A percentile compares a stretch with the other conserved stretches of the same genome.
Evolutionary conservation across 2,113 vertebrate species (phyloP).

Genomic region (Lanius ludovicianus): DNA sequence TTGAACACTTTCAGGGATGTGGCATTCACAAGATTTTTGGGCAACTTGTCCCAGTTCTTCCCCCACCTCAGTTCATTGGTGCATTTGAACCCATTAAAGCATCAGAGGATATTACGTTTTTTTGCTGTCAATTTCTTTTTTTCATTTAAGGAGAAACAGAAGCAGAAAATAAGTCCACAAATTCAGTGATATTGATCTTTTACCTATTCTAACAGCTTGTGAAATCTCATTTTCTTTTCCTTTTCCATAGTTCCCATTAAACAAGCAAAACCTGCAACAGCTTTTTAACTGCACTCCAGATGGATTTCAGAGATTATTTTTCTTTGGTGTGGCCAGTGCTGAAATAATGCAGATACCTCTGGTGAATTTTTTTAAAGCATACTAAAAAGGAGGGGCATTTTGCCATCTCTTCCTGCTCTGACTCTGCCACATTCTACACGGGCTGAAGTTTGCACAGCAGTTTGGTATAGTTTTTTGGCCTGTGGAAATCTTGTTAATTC

Average conservation of each 20-base stretch:
- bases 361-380: not conserved
- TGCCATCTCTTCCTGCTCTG: not conserved
- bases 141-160: not conserved
- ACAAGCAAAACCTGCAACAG: not conserved
- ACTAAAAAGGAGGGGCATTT: not conserved
- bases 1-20: not conserved
- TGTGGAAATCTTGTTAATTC: not conserved
- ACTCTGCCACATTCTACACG: not conserved
- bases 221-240: not conserved
- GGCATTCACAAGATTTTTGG: not conserved
- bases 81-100: not conserved
- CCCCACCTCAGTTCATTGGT: not conserved
- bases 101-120: not conserved
- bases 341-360: not conserved
- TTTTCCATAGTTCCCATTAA: not conserved
- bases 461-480: not conserved
- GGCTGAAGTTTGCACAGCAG: not conserved
- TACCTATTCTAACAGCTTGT: not conserved
- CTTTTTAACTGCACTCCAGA: not conserved
- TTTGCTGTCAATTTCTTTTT: not conserved
- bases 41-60: not conserved
- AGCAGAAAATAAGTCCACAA: not conserved
- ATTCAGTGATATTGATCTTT: not conserved
- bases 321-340: not conserved
- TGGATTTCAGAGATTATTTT: not conserved